Base-by-base conservation (phyloP, 64 coral and sea anemone species). In the Actinia tenebrosa region DNA sequence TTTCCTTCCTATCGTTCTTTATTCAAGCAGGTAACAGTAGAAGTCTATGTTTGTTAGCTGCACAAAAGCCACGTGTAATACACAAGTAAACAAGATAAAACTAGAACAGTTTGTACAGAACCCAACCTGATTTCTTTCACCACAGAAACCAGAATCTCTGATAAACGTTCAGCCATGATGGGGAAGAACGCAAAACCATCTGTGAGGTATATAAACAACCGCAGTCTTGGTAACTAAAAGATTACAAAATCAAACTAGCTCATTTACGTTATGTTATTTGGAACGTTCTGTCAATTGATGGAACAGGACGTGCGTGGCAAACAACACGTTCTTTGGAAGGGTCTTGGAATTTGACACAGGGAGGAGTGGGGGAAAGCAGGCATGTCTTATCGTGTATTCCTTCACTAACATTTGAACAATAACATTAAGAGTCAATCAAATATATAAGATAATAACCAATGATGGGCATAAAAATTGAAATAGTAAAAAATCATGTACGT, bases 71-170 rank as follows among this genome's bases (percentile, higher is more conserved):
- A 69, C 64, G 64, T 75, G 69, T 75, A 69, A 25, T n/a, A n/a
- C 7, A 7, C 3, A 22, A 69, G 22, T 69, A 69, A 69, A 69
- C n/a, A 69, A 69, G 64, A 69, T 20, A 69, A 69, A 69, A 69
- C 20, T 8, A 69, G 64, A 25, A 8, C 18, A 69, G 15, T 61
- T 61, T 61, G 60, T 19, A 61, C 2, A 16, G 60, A 16, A 16
- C 4, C 60, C 60, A 61, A 61, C 15, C 60, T 16, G 16, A 61
- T 75, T 75, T 75, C 27, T 42, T 13, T 26, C 27, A 75, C 69
- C 69, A 75, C 69, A 75, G 69, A 75, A 75, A 75, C 69, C 69
- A 75, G 69, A 75, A 75, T 69, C 69, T 2, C 69, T 27, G n/a
- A 15, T 75, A 75, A 75, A 75, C 63, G 30, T 37, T 37, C 30